A percentile compares a stretch with the other conserved stretches of the same genome.
Evolutionary conservation across 2,888 invertebrate species (phyloP).

Genomic region (Leptopilina myrica): DNA sequence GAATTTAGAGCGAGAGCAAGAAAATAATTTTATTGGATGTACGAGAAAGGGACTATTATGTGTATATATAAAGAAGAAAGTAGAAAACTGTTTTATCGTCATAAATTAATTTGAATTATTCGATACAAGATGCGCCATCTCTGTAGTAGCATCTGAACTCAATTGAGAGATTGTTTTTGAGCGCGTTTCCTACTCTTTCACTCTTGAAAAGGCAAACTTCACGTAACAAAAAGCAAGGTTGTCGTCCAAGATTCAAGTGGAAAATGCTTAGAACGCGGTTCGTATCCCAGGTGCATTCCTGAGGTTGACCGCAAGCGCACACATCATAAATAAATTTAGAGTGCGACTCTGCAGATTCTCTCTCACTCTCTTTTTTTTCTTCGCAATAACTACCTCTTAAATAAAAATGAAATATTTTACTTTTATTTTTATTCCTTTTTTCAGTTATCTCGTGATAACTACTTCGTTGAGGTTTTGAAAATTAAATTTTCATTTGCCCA

Average conservation of each 20-base stretch:
- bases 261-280: slow-evolving; percentile 53
- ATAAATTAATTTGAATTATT: background rate
- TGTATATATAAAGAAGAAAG: background rate
- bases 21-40: slow-evolving; percentile 47
- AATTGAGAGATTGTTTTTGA: background rate
- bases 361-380: slow-evolving; percentile 45
- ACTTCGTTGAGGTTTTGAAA: background rate
- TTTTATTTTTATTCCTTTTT: background rate
- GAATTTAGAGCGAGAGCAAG: slow-evolving; percentile 58
- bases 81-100: slow-evolving; percentile 53
- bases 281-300: slow-evolving; percentile 54
- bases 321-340: slow-evolving; percentile 59
- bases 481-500: slow-evolving; percentile 6
- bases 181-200: slow-evolving; percentile 40
- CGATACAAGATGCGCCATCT: slow-evolving; percentile 58
- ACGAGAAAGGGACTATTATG: slow-evolving; percentile 40
- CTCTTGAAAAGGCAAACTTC: slow-evolving; percentile 48
- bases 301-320: slow-evolving; percentile 53
- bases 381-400: slow-evolving; percentile 53
- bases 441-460: background rate
- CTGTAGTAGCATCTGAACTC: slow-evolving; percentile 42
- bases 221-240: slow-evolving; percentile 44
- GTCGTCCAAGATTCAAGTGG: slow-evolving; percentile 35
- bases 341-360: slow-evolving; percentile 51
- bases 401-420: slow-evolving; percentile 51